Conservation (phyloP, 2,888 invertebrate species). For the Drosophila barbarae region DNA sequence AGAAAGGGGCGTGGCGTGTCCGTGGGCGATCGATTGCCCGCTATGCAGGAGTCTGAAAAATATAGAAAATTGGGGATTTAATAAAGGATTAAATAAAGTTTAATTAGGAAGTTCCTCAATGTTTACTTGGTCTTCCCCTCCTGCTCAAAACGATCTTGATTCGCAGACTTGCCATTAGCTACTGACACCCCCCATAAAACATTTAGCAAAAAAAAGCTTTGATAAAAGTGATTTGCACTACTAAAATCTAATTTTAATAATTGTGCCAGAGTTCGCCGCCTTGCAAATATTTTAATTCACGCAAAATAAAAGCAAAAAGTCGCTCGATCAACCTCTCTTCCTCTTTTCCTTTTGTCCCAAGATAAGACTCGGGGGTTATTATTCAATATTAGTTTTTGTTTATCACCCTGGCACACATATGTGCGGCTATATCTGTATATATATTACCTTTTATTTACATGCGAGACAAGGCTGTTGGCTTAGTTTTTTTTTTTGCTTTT, state of each 20-base stretch:
- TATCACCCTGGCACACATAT: conserved; percentile 36
- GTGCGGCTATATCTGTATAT: conserved; percentile 1
- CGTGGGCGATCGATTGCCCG: conserved; percentile 76
- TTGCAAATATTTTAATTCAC: conserved; percentile 22
- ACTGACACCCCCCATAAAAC: conserved; percentile 37
- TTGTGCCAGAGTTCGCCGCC: conserved; percentile 53
- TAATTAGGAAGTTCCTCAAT: too few species aligned
- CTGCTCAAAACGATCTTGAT: conserved; percentile 70
- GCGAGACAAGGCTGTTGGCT: conserved; percentile 19
- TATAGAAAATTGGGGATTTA: neutral
- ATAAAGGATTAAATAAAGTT: neutral
- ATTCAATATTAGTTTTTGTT: conserved; percentile 67
- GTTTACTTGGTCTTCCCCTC: conserved; percentile 47
- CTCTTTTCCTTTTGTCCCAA: conserved; percentile 13
- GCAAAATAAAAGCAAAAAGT: conserved; percentile 22
- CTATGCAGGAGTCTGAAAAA: conserved; percentile 77
- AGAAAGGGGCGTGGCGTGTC: conserved; percentile 57
- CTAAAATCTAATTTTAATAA: conserved; percentile 50
- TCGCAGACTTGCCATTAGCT: conserved; percentile 71
- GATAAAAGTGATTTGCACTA: conserved; percentile 33
- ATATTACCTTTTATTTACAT: conserved; percentile 25
- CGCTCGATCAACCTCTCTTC: conserved; percentile 26
- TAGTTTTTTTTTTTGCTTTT: conserved; percentile 2
- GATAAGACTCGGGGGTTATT: conserved; percentile 56
- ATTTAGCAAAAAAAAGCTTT: conserved; percentile 27